Evolutionary conservation across 1,140 invertebrate genomes (phyloP).

Genomic region (Bombus ignitus): DNA sequence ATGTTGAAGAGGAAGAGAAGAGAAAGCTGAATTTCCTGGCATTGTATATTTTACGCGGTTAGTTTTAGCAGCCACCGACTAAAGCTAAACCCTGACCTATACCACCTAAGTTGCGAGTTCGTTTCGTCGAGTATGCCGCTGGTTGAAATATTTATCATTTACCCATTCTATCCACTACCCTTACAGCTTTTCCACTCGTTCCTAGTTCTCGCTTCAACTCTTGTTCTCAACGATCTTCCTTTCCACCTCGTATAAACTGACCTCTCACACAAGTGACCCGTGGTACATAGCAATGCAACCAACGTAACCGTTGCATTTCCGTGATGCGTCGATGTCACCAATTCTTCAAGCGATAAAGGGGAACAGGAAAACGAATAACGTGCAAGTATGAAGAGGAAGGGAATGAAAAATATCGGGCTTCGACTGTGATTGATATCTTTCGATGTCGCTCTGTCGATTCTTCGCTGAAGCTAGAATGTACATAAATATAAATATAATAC

Average conservation of each 20-base stretch:
- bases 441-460: too few relatives aligned
- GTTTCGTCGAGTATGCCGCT: slow-evolving; percentile 53
- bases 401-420: neutral
- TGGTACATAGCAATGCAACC: neutral
- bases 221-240: neutral
- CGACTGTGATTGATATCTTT: neutral
- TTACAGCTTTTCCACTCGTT: neutral
- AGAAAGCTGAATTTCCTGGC: slow-evolving; percentile 19
- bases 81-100: slow-evolving; percentile 59
- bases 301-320: neutral
- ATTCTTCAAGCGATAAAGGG: slow-evolving; percentile 3
- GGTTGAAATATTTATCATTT: slow-evolving; percentile 63
- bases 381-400: neutral
- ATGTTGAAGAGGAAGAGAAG: neutral
- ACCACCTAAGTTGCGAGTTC: slow-evolving; percentile 53
- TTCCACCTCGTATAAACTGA: neutral
- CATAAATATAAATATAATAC: too few relatives aligned
- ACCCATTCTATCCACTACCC: slow-evolving; percentile 1
- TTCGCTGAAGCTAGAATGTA: too few relatives aligned
- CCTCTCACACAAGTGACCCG: too few relatives aligned
- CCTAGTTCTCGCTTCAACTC: neutral
- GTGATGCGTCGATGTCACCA: neutral
- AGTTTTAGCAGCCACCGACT: slow-evolving; percentile 45
- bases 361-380: neutral
- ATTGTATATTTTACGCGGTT: slow-evolving; percentile 62